Evolutionary conservation across 2,888 invertebrate genomes (phyloP).

Genomic region (Cylloceria caligata): DNA sequence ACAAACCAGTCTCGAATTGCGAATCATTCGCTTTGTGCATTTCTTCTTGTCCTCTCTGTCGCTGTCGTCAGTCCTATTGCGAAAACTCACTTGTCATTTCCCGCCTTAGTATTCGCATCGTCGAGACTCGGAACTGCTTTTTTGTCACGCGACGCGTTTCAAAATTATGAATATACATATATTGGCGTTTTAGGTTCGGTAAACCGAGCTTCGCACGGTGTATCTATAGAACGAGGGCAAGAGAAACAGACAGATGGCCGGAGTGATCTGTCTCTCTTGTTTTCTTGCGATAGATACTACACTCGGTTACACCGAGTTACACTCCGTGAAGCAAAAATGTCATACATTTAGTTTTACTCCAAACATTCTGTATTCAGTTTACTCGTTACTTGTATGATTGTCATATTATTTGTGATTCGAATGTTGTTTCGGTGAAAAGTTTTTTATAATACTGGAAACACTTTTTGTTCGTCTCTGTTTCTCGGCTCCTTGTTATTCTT

Average conservation of each 20-base stretch:
- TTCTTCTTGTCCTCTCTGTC: slow-evolving; percentile 22
- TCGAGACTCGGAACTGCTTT: slow-evolving; percentile 24
- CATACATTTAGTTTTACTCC: too few relatives aligned
- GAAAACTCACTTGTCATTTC: slow-evolving; percentile 73
- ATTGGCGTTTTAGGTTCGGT: too few relatives aligned
- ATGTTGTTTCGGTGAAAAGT: background rate
- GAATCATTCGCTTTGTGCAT: slow-evolving; percentile 24
- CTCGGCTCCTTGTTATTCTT: background rate
- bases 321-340: too few relatives aligned
- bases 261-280: too few relatives aligned
- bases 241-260: too few relatives aligned
- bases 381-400: background rate
- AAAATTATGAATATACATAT: slow-evolving; percentile 14
- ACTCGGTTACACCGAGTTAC: too few relatives aligned
- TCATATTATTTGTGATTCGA: background rate
- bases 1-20: slow-evolving; percentile 34
- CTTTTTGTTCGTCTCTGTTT: background rate
- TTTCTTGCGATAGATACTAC: too few relatives aligned
- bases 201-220: too few relatives aligned
- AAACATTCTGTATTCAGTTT: background rate
- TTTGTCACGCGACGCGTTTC: slow-evolving; percentile 15
- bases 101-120: slow-evolving; percentile 65
- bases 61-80: slow-evolving; percentile 68
- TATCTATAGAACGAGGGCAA: too few relatives aligned
- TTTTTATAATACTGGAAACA: too few relatives aligned